Base-by-base conservation (phyloP, 1,140 invertebrate species). In the Coboldia fuscipes region DNA sequence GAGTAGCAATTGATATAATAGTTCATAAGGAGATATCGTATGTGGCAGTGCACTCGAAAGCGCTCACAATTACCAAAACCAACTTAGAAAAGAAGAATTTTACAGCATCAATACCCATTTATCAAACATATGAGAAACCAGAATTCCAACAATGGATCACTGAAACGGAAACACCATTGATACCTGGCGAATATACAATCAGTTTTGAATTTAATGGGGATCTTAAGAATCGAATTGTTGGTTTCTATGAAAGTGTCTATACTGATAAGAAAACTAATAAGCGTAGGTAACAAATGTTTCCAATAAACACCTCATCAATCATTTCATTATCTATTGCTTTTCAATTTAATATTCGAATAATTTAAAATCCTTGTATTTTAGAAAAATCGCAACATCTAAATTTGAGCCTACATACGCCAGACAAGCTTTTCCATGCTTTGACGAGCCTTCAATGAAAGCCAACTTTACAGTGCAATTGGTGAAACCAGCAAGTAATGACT, bases 361-460 rank as follows among this genome's bases (percentile, higher is more conserved):
- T 27, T 21, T 42, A 21, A 37, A 16, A 41, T 30, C 21, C 31
- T 40, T 38, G 38, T 17, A 30, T 63, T 61, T 37, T 45, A 89
- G 84, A 46, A 65, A 57, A 36, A 73, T 93, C 40, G 83, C 82
- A 8, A 81, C 81, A 2, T 79, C 84, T 2, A 92, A 96, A 57
- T 89, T 97, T 49, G 80, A 96, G 48, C 80, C 89, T 1, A 93
- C 84, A 1, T 85, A 89, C 61, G 89, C 90, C 1, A 67, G 90
- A 19, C 66, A 75, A 53, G 79, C 81, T 1, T 96, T 92, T 48
- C 90, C 92, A 0, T 94, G 89, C 52, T 93, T 93, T 51, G 93
- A 97, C 57, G 92, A 97, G 51, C 92, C 93, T 0, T 66, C 73
- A 22, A 75, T 93, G 44, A 97, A 97, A 61, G 83, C 90, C 1